Evolutionary conservation across 2,888 invertebrate species (phyloP).

Genomic region (Xestia sexstrigata): DNA sequence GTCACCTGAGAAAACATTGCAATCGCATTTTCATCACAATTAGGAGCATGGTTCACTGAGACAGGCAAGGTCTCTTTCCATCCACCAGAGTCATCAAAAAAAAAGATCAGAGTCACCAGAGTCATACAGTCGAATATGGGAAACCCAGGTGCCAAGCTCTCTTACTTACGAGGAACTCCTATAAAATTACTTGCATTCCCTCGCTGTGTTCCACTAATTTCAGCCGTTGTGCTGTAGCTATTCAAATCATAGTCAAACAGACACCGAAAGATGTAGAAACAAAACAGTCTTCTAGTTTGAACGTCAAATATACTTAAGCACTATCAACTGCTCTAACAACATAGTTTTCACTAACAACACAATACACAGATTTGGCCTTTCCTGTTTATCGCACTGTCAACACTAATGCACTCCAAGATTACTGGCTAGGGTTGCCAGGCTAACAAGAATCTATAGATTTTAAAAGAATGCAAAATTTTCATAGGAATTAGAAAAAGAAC

Average conservation of each 20-base stretch:
- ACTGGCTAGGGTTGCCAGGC: conserved; percentile 46
- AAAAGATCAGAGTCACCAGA: background rate
- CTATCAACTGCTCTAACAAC: conserved; percentile 16
- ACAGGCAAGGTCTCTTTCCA: background rate
- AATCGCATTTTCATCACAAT: background rate
- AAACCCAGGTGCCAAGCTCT: background rate
- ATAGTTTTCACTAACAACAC: conserved; percentile 44
- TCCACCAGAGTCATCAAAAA: background rate
- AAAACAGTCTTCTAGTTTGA: conserved; percentile 16
- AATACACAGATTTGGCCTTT: conserved; percentile 55
- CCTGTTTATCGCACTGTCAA: conserved; percentile 55
- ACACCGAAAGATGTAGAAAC: background rate
- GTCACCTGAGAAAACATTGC: no score
- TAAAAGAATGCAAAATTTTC: background rate
- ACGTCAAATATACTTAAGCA: conserved; percentile 10
- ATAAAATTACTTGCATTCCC: background rate
- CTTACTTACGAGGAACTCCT: background rate
- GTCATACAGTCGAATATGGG: background rate
- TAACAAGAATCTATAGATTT: background rate
- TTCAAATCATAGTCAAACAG: background rate
- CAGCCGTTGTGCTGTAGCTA: background rate
- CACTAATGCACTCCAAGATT: conserved; percentile 68
- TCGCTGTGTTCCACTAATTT: background rate
- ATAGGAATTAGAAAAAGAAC: no score
- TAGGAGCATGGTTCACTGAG: background rate